Evolutionary conservation across 2,888 invertebrate species (phyloP).

Genomic region (Leucophenga montana): DNA sequence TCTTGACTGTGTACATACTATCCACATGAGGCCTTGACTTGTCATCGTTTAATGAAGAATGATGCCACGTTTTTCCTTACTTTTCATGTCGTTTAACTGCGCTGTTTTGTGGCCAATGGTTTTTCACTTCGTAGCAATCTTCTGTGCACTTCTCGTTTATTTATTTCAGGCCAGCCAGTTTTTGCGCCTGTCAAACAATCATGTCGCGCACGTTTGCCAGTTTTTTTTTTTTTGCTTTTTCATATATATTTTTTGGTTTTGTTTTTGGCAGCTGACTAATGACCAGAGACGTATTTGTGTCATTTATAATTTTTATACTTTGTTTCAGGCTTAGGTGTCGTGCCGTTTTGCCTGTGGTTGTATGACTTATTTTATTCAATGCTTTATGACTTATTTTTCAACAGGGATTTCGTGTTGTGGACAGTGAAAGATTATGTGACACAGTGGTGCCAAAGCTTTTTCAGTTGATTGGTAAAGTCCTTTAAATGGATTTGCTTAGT

Average conservation of each 20-base stretch:
- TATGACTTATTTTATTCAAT: background rate
- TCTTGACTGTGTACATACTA: background rate
- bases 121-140: too few relatives aligned
- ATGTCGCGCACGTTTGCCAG: background rate
- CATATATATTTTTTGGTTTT: background rate
- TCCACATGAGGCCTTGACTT: conserved; percentile 15
- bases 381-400: background rate
- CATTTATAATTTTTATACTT: conserved; percentile 16
- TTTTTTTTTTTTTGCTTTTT: background rate
- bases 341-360: background rate
- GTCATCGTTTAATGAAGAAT: conserved; percentile 25
- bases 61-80: background rate
- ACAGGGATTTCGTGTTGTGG: too few relatives aligned
- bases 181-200: background rate
- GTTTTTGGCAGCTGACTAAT: conserved; percentile 17
- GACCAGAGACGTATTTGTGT: conserved; percentile 20
- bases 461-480: too few relatives aligned
- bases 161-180: conserved; percentile 10
- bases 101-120: too few relatives aligned
- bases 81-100: too few relatives aligned
- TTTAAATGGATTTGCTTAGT: too few relatives aligned
- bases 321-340: background rate
- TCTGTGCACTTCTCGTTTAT: background rate
- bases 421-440: too few relatives aligned
- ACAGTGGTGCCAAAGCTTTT: too few relatives aligned